Evolutionary conservation across 2,797 vertebrate genomes (phyloP).

Genomic region (Dendrocincla tyrannina): DNA sequence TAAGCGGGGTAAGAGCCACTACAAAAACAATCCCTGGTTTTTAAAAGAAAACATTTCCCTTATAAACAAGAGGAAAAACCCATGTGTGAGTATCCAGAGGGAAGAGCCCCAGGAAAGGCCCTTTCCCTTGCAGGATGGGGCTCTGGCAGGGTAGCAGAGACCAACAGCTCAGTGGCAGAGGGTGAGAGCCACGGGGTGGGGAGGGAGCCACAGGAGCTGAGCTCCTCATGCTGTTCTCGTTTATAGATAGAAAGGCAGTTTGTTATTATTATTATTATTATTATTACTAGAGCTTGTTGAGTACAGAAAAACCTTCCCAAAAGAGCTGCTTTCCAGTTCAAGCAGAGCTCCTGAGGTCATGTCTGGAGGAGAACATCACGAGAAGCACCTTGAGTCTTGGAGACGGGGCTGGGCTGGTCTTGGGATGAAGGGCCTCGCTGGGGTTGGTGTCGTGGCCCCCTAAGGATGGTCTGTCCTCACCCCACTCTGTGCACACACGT

Average conservation of each 20-base stretch:
- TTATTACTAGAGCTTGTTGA: neutral
- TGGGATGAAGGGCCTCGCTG: neutral
- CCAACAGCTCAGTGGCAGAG: rapidly evolving
- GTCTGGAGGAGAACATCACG: neutral
- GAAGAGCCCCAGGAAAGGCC: neutral
- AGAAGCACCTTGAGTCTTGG: neutral
- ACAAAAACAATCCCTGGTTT: neutral
- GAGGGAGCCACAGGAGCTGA: neutral
- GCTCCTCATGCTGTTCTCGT: neutral
- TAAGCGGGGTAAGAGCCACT: neutral
- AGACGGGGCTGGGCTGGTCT: neutral
- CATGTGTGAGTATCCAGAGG: neutral
- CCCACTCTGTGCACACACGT: rapidly evolving
- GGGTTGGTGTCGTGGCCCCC: neutral
- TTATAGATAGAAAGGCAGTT: neutral
- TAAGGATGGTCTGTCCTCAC: neutral
- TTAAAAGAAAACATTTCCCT: neutral
- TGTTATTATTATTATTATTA: neutral
- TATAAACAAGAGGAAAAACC: neutral
- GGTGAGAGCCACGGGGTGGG: rapidly evolving
- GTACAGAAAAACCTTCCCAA: neutral
- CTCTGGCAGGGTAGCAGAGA: neutral
- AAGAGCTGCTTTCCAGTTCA: neutral
- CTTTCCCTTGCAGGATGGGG: neutral
- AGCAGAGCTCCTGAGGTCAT: neutral